phyloP scores from a whole-genome alignment of 2,113 vertebrate species.

The Caranx ignobilis region DNA sequence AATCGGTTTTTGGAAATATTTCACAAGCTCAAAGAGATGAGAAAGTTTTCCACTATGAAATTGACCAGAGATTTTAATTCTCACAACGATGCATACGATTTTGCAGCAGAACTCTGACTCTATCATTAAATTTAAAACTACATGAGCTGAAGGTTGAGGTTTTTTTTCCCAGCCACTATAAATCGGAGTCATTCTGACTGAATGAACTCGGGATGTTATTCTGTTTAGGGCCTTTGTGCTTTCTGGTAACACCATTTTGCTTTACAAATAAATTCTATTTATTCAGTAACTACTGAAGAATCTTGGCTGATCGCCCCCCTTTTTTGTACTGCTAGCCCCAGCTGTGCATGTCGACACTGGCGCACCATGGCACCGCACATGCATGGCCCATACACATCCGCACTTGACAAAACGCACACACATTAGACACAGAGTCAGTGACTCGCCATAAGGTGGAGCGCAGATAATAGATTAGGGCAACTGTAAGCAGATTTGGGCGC shows the following conservation, averaged over 20 bases:
- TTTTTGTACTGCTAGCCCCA: slow-evolving; percentile 39
- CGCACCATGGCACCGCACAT: neutral
- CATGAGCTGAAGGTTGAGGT: slow-evolving; percentile 20
- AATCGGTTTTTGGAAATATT: slow-evolving; percentile 17
- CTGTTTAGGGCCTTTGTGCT: slow-evolving; percentile 22
- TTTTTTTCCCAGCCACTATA: neutral
- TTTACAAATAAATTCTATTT: slow-evolving; percentile 4
- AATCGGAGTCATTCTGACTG: slow-evolving; percentile 17
- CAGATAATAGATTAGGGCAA: slow-evolving; percentile 85
- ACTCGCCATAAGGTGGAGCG: slow-evolving; percentile 78
- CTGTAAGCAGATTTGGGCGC: slow-evolving; percentile 84
- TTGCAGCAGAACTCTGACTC: neutral
- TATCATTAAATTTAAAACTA: slow-evolving; percentile 5
- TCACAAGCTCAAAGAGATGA: slow-evolving; percentile 26
- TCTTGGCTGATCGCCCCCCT: slow-evolving; percentile 24
- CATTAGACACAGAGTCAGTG: slow-evolving; percentile 67
- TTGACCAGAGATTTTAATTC: slow-evolving; percentile 23
- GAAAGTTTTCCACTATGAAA: slow-evolving; percentile 9
- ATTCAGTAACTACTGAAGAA: slow-evolving; percentile 28
- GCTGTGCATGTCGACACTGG: slow-evolving; percentile 19
- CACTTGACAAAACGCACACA: slow-evolving; percentile 26
- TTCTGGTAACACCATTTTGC: slow-evolving; percentile 7
- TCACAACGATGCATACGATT: neutral
- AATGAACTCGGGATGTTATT: slow-evolving; percentile 7
- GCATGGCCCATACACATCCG: neutral